A percentile compares a stretch with the other conserved stretches of the same genome.
Conservation (phyloP, 2,113 vertebrate genomes). For the Zosterops pallidus region DNA sequence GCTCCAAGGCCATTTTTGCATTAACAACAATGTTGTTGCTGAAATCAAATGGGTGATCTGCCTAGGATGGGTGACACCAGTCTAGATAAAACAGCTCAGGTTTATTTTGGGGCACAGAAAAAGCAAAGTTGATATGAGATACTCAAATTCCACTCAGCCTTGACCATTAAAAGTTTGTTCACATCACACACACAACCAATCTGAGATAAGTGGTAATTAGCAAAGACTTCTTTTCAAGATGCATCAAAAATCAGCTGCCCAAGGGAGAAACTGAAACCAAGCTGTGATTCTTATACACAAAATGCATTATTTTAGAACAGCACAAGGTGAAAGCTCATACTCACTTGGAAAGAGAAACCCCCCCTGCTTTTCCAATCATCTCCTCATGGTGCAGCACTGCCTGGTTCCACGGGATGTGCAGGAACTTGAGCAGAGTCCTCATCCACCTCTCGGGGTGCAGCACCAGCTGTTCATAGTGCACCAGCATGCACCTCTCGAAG, state of each 20-base stretch:
- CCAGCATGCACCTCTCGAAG: conserved; percentile 84
- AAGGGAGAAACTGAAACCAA: neutral
- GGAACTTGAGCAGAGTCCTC: conserved; percentile 91
- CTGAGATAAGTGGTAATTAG: neutral
- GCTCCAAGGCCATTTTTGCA: neutral
- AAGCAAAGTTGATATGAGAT: neutral
- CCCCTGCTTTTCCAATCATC: conserved; percentile 95
- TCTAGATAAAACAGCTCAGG: neutral
- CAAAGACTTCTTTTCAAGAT: neutral
- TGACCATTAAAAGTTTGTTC: neutral
- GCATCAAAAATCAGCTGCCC: neutral
- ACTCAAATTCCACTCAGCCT: neutral
- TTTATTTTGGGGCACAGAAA: neutral
- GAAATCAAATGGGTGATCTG: neutral
- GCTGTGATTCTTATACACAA: neutral
- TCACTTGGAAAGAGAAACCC: conserved; percentile 98
- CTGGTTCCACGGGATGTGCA: conserved; percentile 89
- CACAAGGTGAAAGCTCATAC: conserved; percentile 26
- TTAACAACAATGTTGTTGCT: neutral
- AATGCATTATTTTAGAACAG: neutral
- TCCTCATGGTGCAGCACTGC: conserved; percentile 95
- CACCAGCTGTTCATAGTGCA: conserved; percentile 94
- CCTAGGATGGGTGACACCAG: neutral
- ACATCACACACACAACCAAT: neutral
- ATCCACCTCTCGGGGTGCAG: conserved; percentile 95